Conservation (phyloP, 2,888 invertebrate species). For the Platycheirus albimanus region DNA sequence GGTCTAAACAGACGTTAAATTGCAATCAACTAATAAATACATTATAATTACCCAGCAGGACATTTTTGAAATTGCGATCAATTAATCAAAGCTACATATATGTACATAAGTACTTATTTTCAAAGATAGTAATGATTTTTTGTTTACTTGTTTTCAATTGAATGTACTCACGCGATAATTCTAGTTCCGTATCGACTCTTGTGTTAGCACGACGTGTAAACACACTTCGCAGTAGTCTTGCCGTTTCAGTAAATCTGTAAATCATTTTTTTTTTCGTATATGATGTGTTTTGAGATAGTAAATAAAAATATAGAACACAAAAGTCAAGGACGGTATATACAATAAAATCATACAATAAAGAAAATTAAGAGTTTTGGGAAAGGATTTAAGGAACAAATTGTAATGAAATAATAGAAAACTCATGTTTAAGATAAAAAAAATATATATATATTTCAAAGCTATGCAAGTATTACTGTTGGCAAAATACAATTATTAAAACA, state of each 20-base stretch:
- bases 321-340: not conserved
- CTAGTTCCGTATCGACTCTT: conserved; percentile 92
- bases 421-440: conserved; percentile 3
- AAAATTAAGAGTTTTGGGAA: too few relatives aligned
- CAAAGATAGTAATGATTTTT: not conserved
- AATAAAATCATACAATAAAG: too few relatives aligned
- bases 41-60: too few relatives aligned
- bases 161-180: conserved; percentile 94
- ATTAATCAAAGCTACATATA: not conserved
- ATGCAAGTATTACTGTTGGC: conserved; percentile 35
- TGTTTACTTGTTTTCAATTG: conserved; percentile 30
- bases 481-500: conserved; percentile 35
- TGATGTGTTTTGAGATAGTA: conserved; percentile 29
- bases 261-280: conserved; percentile 54
- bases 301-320: not conserved
- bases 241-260: conserved; percentile 98
- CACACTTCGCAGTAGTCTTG: conserved; percentile 96
- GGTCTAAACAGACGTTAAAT: too few relatives aligned
- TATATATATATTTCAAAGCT: conserved; percentile 23
- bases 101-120: too few relatives aligned
- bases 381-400: not conserved
- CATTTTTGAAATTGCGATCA: not conserved
- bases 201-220: conserved; percentile 91
- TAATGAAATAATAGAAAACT: not conserved
- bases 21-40: too few relatives aligned